Evolutionary conservation across 2,797 vertebrate species (phyloP).

Genomic region (Paedocypris micromegethes): DNA sequence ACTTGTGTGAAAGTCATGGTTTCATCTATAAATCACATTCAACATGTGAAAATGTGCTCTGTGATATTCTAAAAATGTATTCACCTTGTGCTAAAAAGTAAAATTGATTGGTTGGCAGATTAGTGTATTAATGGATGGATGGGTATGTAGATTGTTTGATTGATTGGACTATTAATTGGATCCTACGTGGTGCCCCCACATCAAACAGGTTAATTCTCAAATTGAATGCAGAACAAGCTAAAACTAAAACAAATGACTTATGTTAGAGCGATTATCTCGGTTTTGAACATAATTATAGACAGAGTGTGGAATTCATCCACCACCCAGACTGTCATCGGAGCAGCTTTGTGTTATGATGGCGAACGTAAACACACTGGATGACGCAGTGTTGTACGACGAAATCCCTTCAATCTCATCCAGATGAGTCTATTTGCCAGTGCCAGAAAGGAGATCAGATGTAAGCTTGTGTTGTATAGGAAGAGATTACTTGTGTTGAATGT

Average conservation of each 20-base stretch:
- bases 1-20: too few species aligned
- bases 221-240: background rate
- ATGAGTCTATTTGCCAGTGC: constrained; percentile 24
- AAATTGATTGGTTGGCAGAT: too few species aligned
- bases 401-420: constrained; percentile 32
- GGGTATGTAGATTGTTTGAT: too few species aligned
- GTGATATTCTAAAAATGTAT: too few species aligned
- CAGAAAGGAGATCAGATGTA: constrained; percentile 25
- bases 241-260: background rate
- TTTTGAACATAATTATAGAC: constrained; percentile 21
- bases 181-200: too few species aligned
- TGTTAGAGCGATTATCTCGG: constrained; percentile 11
- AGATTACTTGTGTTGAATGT: constrained; percentile 39
- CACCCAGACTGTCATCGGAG: constrained; percentile 23
- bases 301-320: constrained; percentile 19
- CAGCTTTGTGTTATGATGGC: constrained; percentile 20
- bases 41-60: too few species aligned
- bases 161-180: too few species aligned
- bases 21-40: too few species aligned
- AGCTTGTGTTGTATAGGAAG: constrained; percentile 27
- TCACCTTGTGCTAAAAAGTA: too few species aligned
- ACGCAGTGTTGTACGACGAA: background rate
- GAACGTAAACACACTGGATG: constrained; percentile 16
- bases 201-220: too few species aligned
- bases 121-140: too few species aligned